A percentile compares a stretch with the other conserved stretches of the same genome.
These are phyloP conservation scores for Phalacrocorax carbo DNA, from an alignment of 2,113 vertebrate species.

Conservation along the genomic window DNA sequence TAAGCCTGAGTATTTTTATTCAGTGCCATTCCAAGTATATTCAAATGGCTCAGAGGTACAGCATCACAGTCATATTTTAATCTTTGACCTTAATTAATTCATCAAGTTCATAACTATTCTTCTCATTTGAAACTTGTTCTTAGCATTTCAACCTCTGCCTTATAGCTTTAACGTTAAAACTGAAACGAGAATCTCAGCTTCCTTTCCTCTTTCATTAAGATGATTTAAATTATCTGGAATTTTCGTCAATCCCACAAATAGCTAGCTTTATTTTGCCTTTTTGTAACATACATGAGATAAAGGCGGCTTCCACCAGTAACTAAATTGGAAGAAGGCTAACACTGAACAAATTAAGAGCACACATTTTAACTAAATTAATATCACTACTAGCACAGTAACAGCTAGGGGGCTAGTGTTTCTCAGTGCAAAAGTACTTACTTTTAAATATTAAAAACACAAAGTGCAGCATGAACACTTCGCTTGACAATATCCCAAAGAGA, in stretches of 20 bases:
- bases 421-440: background rate
- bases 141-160: constrained; percentile 21
- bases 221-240: background rate
- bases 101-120: constrained; percentile 36
- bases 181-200: background rate
- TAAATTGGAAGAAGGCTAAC: background rate
- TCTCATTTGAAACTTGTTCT: constrained; percentile 20
- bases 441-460: constrained; percentile 21
- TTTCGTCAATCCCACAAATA: background rate
- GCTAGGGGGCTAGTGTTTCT: background rate
- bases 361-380: background rate
- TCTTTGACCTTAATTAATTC: constrained; percentile 55
- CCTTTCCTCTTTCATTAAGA: background rate
- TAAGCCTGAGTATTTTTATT: constrained; percentile 21
- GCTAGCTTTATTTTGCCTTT: background rate
- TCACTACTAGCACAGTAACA: background rate
- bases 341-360: background rate
- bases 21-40: background rate
- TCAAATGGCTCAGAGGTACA: background rate
- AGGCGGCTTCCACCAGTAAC: background rate
- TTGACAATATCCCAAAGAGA: background rate
- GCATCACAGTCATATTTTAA: background rate
- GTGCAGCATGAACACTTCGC: background rate
- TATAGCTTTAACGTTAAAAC: background rate
- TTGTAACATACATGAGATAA: background rate